These are phyloP conservation scores for Danio rerio DNA, from an alignment of 2,113 vertebrate species.

Conservation along the genomic window DNA sequence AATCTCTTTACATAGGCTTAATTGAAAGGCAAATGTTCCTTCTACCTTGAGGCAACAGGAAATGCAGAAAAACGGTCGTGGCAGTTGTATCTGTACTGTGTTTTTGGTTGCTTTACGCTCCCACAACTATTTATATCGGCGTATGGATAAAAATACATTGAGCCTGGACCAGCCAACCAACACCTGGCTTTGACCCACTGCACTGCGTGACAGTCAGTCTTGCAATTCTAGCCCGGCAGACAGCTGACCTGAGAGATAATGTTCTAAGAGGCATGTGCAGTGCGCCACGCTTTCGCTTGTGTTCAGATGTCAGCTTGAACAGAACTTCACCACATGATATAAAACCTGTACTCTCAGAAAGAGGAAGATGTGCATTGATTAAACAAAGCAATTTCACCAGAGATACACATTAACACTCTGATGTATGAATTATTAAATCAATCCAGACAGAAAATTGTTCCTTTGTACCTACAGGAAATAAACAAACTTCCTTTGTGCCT, in stretches of 20 bases:
- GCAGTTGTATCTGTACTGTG: conserved; percentile 47
- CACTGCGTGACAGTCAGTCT: conserved; percentile 27
- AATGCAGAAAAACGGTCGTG: conserved; percentile 39
- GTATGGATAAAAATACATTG: conserved; percentile 87
- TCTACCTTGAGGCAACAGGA: conserved; percentile 72
- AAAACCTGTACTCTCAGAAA: neutral
- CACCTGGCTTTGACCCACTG: conserved; percentile 61
- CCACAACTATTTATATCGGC: conserved; percentile 77
- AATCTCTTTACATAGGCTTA: conserved; percentile 33
- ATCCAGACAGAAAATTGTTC: neutral
- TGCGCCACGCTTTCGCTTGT: neutral
- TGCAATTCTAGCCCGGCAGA: conserved; percentile 19
- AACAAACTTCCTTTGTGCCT: neutral
- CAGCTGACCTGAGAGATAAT: conserved; percentile 9
- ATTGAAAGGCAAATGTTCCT: conserved; percentile 38
- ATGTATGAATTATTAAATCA: conserved; percentile 10
- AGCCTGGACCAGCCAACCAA: conserved; percentile 70
- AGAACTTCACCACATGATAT: neutral
- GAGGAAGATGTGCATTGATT: conserved; percentile 23
- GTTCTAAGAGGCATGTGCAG: neutral
- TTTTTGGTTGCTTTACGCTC: conserved; percentile 66
- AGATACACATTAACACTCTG: conserved; percentile 1
- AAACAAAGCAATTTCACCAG: neutral
- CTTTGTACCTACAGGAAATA: neutral
- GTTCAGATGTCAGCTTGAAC: neutral